Percentiles rank a stretch among this genome's conserved stretches.
Conservation (phyloP, 2,888 invertebrate species). For the Zygaena filipendulae region DNA sequence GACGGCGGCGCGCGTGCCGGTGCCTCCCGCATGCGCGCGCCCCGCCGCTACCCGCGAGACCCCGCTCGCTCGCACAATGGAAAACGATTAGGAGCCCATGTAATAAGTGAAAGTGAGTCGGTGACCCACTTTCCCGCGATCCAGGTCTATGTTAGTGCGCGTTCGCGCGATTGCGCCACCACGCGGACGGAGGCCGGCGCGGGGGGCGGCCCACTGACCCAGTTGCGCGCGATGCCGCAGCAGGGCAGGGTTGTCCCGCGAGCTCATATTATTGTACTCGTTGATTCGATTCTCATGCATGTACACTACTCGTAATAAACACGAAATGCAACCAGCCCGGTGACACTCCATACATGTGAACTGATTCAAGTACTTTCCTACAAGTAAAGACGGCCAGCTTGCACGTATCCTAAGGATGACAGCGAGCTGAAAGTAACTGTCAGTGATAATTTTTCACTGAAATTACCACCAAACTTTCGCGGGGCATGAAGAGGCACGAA, state of each 20-base stretch:
- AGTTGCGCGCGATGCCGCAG: conserved; percentile 76
- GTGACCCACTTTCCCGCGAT: conserved; percentile 93
- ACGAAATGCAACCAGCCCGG: no score
- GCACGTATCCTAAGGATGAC: no score
- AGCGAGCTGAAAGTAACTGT: no score
- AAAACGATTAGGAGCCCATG: conserved; percentile 81
- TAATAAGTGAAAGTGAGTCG: conserved; percentile 90
- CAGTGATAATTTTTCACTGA: no score
- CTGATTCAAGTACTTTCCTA: no score
- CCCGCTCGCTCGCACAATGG: conserved; percentile 73
- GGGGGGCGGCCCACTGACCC: conserved; percentile 83
- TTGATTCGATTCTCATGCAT: conserved; percentile 38
- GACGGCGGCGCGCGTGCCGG: conserved; percentile 61
- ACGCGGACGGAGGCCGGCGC: conserved; percentile 54
- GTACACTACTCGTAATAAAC: no score
- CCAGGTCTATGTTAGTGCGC: conserved; percentile 90
- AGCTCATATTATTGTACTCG: conserved; percentile 56
- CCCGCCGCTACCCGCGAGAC: conserved; percentile 57
- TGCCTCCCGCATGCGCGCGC: conserved; percentile 64
- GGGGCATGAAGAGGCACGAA: no score
- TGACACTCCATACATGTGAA: no score
- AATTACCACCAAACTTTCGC: no score
- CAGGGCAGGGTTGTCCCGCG: conserved; percentile 66
- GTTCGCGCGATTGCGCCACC: conserved; percentile 66
- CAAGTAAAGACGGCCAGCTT: no score